Evolutionary conservation across 2,797 vertebrate genomes (phyloP).

Genomic region (Pangasius macronema): DNA sequence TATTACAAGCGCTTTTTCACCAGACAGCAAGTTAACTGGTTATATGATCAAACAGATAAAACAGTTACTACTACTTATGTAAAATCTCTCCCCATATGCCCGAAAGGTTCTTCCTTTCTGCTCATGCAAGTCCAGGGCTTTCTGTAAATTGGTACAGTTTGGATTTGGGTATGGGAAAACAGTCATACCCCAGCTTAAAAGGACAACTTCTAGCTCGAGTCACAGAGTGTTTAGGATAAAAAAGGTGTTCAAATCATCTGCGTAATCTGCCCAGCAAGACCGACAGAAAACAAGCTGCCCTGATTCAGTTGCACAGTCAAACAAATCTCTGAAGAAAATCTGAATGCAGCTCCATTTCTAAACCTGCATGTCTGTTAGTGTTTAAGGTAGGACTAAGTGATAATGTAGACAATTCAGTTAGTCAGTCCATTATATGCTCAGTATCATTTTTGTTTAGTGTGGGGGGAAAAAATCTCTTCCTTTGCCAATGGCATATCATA

Average conservation of each 20-base stretch:
- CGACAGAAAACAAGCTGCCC: not conserved
- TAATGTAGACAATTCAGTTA: not conserved
- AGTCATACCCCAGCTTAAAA: constrained; percentile 30
- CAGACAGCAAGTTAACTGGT: constrained; percentile 51
- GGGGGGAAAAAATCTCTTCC: not conserved
- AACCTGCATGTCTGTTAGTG: constrained; percentile 27
- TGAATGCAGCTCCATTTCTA: not conserved
- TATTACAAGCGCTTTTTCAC: constrained; percentile 54
- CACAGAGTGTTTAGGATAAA: constrained; percentile 2
- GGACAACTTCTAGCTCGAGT: not conserved
- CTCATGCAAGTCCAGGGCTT: constrained; percentile 33
- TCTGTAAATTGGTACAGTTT: constrained; percentile 6
- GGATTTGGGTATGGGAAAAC: constrained; percentile 16
- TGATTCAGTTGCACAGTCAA: not conserved
- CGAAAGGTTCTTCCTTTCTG: not conserved
- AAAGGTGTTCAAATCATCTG: not conserved
- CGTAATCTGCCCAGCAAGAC: not conserved
- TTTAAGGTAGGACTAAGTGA: constrained; percentile 1
- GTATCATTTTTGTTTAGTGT: not conserved
- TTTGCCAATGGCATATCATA: not conserved
- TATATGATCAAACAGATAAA: constrained; percentile 46
- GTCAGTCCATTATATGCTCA: not conserved
- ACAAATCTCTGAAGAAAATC: not conserved
- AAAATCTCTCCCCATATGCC: constrained; percentile 19
- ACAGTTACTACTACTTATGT: constrained; percentile 46